Percentiles rank a stretch among this genome's conserved stretches.
phyloP scores from a whole-genome alignment of 2,113 vertebrate genomes.

The Pycnonotus jocosus region DNA sequence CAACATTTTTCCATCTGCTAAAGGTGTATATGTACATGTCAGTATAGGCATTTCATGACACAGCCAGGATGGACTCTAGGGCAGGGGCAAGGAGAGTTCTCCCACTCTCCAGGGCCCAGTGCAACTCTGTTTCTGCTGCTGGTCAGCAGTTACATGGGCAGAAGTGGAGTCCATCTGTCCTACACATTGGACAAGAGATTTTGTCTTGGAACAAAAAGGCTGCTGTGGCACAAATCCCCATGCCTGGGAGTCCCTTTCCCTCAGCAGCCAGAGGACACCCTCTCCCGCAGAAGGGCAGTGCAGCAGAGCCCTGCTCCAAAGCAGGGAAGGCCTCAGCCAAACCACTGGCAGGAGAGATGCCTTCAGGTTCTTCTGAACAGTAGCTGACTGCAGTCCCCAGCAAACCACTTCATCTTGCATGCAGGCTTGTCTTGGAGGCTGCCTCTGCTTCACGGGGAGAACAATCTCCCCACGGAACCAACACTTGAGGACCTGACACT shows the following conservation, averaged over 20 bases:
- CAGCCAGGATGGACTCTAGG: too few relatives aligned
- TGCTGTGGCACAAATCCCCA: neutral
- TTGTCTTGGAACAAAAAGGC: neutral
- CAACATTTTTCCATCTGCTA: neutral
- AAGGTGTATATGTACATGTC: too few relatives aligned
- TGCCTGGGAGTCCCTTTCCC: too few relatives aligned
- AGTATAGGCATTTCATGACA: neutral
- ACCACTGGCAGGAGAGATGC: neutral
- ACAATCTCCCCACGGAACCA: neutral
- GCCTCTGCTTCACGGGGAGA: neutral
- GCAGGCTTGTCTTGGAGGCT: rapidly evolving
- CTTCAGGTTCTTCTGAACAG: neutral
- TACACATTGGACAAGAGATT: neutral
- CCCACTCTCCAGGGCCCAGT: too few relatives aligned
- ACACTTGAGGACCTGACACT: too few relatives aligned
- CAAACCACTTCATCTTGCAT: rapidly evolving
- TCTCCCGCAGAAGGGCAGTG: neutral
- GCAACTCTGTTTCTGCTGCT: too few relatives aligned
- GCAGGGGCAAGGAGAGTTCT: neutral
- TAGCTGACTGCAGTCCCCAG: too few relatives aligned
- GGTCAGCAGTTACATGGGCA: rapidly evolving
- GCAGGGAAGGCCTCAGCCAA: neutral
- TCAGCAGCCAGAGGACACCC: neutral
- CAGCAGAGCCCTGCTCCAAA: too few relatives aligned
- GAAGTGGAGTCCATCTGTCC: too few relatives aligned